Evolutionary conservation across 2,888 invertebrate genomes (phyloP).

Genomic region (Arrhopalites spinosus): DNA sequence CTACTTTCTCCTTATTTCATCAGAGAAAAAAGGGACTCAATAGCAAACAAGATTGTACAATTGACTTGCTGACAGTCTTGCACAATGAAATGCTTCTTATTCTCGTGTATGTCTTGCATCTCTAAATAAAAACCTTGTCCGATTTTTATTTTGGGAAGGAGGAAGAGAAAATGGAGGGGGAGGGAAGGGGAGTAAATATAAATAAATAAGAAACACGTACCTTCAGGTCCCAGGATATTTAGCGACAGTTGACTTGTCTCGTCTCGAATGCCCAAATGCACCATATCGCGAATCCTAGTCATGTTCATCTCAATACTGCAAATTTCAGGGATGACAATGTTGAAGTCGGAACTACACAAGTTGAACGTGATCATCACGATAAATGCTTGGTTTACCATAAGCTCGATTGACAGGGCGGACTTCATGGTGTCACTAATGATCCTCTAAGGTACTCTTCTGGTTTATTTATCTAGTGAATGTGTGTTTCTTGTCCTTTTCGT

Average conservation of each 20-base stretch:
- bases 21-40: too few species aligned
- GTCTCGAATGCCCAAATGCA: slow-evolving; percentile 53
- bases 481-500: neutral
- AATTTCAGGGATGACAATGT: slow-evolving; percentile 55
- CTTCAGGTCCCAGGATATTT: slow-evolving; percentile 53
- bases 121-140: neutral
- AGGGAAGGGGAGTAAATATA: too few species aligned
- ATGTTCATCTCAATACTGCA: slow-evolving; percentile 49
- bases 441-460: slow-evolving; percentile 18
- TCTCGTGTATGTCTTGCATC: too few species aligned
- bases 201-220: slow-evolving; percentile 31
- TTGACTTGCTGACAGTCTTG: too few species aligned
- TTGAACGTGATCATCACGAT: slow-evolving; percentile 36
- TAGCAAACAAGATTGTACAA: too few species aligned
- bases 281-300: slow-evolving; percentile 54
- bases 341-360: slow-evolving; percentile 52
- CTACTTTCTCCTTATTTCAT: too few species aligned
- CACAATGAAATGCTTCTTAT: too few species aligned
- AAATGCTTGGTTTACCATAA: slow-evolving; percentile 27
- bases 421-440: slow-evolving; percentile 30
- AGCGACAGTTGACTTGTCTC: slow-evolving; percentile 48
- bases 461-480: neutral
- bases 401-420: slow-evolving; percentile 34
- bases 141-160: neutral
- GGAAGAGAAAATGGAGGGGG: neutral